These are phyloP conservation scores for Boulengeromyrus knoepffleri DNA, from an alignment of 2,113 vertebrate species.

Conservation along the genomic window DNA sequence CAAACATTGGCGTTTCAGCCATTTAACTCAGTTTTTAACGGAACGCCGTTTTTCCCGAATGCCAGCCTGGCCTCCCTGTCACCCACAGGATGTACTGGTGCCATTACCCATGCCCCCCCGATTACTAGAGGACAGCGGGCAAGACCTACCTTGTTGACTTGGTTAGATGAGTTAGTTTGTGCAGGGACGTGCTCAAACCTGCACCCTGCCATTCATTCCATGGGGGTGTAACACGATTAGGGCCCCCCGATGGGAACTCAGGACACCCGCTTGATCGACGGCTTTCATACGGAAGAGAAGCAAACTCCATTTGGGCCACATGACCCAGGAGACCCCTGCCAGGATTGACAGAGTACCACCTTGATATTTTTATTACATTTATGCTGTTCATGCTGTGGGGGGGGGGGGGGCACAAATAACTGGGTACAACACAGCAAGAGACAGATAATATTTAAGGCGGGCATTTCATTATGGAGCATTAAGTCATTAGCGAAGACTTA, in stretches of 20 bases:
- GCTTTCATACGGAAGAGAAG: conserved; percentile 23
- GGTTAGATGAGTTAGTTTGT: neutral
- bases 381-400: neutral
- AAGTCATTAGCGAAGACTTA: neutral
- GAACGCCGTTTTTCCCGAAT: neutral
- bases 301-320: conserved; percentile 28
- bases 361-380: conserved; percentile 8
- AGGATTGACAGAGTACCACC: neutral
- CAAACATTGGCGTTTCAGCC: neutral
- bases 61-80: neutral
- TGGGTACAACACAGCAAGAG: neutral
- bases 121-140: neutral
- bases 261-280: conserved; percentile 22
- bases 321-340: conserved; percentile 11
- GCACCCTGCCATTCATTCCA: neutral
- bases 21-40: neutral
- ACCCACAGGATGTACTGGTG: neutral
- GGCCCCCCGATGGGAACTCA: conserved; percentile 10
- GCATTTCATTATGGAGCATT: neutral
- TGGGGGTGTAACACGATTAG: conserved; percentile 14
- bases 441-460: neutral
- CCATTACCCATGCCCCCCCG: neutral
- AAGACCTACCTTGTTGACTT: neutral
- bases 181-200: neutral
- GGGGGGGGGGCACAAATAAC: neutral